These are phyloP conservation scores for Bovichtus diacanthus DNA, from an alignment of 2,797 vertebrate genomes.

Conservation along the genomic window DNA sequence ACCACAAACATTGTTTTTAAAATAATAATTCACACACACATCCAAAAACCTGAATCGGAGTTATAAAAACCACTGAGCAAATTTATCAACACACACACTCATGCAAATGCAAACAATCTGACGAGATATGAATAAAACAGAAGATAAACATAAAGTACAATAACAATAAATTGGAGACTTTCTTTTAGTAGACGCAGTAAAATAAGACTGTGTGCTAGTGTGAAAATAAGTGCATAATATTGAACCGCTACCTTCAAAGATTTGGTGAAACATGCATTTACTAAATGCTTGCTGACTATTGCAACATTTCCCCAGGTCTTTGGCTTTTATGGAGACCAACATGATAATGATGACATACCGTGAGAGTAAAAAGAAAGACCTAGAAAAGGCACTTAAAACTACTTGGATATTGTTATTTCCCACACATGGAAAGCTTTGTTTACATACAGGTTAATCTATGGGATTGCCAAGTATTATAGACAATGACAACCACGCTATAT, in stretches of 20 bases:
- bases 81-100: constrained; percentile 38
- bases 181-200: constrained; percentile 23
- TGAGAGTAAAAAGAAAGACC: constrained; percentile 51
- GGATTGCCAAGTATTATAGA: constrained; percentile 52
- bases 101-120: constrained; percentile 42
- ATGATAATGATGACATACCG: neutral
- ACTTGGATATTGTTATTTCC: constrained; percentile 53
- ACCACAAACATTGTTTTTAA: neutral
- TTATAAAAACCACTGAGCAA: constrained; percentile 60
- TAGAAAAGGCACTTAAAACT: constrained; percentile 81
- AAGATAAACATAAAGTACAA: constrained; percentile 11
- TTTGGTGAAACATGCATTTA: constrained; percentile 67
- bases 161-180: constrained; percentile 9
- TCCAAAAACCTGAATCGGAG: constrained; percentile 50
- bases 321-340: constrained; percentile 62
- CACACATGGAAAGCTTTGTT: constrained; percentile 48
- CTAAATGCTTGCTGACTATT: constrained; percentile 56
- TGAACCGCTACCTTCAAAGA: constrained; percentile 51
- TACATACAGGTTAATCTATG: constrained; percentile 42
- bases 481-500: constrained; percentile 37
- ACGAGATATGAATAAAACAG: constrained; percentile 27
- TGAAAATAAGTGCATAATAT: constrained; percentile 74
- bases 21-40: constrained; percentile 39
- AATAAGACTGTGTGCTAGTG: constrained; percentile 37
- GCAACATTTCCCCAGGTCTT: constrained; percentile 73